Evolutionary conservation across 30 jellyfish, hydroid and myxozoan genomes (phyloP).

Genomic region (Turritopsis dohrnii): DNA sequence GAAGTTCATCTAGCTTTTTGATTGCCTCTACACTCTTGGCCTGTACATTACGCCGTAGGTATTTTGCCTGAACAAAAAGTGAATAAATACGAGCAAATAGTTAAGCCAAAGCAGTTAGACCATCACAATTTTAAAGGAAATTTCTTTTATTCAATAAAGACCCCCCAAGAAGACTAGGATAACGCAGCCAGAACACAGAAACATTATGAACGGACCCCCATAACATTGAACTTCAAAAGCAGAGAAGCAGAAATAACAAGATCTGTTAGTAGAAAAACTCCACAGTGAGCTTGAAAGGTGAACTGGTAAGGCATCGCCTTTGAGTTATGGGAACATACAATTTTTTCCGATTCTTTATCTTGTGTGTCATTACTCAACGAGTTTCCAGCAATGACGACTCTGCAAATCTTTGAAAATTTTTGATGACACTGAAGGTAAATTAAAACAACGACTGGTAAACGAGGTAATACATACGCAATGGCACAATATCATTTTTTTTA

Average conservation of each 20-base stretch:
- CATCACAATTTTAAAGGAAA: too few species aligned
- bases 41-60: conserved; percentile 51
- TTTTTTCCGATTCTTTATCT: conserved; percentile 71
- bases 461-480: too few species aligned
- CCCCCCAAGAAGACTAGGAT: too few species aligned
- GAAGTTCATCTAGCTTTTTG: conserved; percentile 57
- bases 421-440: conserved; percentile 30
- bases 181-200: too few species aligned
- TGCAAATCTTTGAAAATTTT: conserved; percentile 53
- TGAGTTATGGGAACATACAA: conserved; percentile 44
- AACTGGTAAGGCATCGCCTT: too few species aligned
- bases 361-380: conserved; percentile 66
- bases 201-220: too few species aligned
- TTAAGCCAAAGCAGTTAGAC: not conserved
- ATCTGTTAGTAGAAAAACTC: too few species aligned
- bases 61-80: conserved; percentile 68
- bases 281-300: too few species aligned
- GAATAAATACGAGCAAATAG: not conserved
- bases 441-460: not conserved
- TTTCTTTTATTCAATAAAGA: too few species aligned
- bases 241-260: too few species aligned
- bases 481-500: too few species aligned
- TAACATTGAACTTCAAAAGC: too few species aligned
- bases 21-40: conserved; percentile 94
- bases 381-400: conserved; percentile 91